Base-by-base conservation (phyloP, 1,140 invertebrate species). In the Achatina immaculata region DNA sequence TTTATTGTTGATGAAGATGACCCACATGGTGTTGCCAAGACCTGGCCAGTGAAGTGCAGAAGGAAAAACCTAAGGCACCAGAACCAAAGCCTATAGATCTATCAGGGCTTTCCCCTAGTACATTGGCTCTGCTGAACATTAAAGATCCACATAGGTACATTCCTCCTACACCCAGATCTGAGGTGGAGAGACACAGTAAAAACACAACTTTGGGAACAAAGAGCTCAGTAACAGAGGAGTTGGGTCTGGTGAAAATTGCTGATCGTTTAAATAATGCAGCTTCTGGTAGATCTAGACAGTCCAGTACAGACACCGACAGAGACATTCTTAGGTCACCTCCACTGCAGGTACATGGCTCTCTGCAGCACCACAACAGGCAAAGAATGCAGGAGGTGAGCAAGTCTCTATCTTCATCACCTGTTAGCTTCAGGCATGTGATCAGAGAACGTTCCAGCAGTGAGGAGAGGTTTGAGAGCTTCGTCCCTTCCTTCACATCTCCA, bases 231-330 rank as follows among this genome's bases (percentile, higher is more conserved):
- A 24, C 16, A 3, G 36, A 71, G 34, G 68, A 43, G 21, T 7
- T 62, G 43, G 24, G 86, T 45, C 80, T 90, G 66, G 73, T 85
- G 0, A 82, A 87, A 48, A 87, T 90, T 69, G 89, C 86, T 6
- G 82, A 88, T 36, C 75, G 90, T 65, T 81, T 90, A 36, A 90
- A 90, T 81, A 78, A 81, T 51, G 90, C 89, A 40, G 90, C 90
- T 6, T 85, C 86, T 11, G 83, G 83, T 55, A 80, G 45, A 28
- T 68, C 55, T 7, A 43, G 28, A 1, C 62, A 43, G 4, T 28
- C 24, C 3, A 45, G 24, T 71, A 24, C 40, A 11, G 31, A 31
- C 4, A 19, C 19, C 16, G 51, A 28, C 6, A 76, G 40, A 28
- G 21, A 24, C 16, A 34, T 40, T 34, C 48, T 76, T 21, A 74